Percentiles rank a stretch among this genome's conserved stretches.
Evolutionary conservation across 2,888 invertebrate genomes (phyloP).

Genomic region (Sicus ferrugineus): DNA sequence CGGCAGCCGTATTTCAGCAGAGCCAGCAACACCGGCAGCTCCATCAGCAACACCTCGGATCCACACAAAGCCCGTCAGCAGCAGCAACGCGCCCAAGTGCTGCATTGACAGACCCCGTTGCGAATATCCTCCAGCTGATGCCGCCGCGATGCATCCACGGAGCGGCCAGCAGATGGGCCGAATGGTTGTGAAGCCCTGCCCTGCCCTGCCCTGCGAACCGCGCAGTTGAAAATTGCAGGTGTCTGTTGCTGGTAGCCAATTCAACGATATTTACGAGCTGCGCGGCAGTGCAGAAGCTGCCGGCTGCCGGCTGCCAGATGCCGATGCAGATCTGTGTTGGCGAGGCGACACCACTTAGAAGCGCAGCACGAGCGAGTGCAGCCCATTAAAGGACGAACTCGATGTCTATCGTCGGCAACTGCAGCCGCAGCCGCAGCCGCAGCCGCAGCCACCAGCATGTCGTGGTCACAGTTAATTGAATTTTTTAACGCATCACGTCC

Average conservation of each 20-base stretch:
- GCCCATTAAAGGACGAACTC: not conserved
- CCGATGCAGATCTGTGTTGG: not conserved
- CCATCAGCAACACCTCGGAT: constrained; percentile 22
- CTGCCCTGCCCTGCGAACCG: not conserved
- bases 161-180: constrained; percentile 8
- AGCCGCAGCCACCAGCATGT: not conserved
- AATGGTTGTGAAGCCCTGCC: constrained; percentile 8
- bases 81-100: constrained; percentile 13
- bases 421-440: not conserved
- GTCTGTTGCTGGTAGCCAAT: constrained; percentile 1
- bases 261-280: constrained; percentile 23
- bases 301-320: not conserved
- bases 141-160: constrained; percentile 17
- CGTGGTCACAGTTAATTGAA: constrained; percentile 18
- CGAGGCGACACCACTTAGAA: not conserved
- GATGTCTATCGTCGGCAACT: not conserved
- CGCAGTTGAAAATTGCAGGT: constrained; percentile 3
- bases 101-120: not conserved
- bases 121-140: constrained; percentile 5
- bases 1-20: not conserved
- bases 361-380: constrained; percentile 3
- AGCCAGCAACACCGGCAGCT: not conserved
- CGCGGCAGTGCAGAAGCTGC: not conserved
- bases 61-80: constrained; percentile 39
- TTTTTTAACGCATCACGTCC: constrained; percentile 1